Evolutionary conservation across 2,797 vertebrate genomes (phyloP).

Genomic region (Eulemur coronatus): DNA sequence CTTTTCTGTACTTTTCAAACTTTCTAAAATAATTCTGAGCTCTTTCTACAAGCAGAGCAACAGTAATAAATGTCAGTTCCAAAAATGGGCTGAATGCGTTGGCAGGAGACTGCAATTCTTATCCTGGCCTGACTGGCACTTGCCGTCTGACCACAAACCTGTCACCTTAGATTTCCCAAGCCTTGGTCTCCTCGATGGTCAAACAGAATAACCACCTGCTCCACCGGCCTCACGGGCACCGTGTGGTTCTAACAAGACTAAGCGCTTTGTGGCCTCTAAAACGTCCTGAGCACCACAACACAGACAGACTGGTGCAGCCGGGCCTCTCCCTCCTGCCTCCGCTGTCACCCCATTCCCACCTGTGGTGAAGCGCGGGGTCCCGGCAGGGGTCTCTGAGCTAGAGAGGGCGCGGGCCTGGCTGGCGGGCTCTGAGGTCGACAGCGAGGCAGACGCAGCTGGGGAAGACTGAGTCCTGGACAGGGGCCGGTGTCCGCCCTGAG

Average conservation of each 20-base stretch:
- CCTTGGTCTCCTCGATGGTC: neutral
- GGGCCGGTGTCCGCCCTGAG: slow-evolving; percentile 88
- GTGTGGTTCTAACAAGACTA: no score
- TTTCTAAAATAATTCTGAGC: neutral
- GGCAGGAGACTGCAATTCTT: neutral
- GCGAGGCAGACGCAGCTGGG: slow-evolving; percentile 92
- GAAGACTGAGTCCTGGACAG: slow-evolving; percentile 94
- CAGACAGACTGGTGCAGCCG: accelerated
- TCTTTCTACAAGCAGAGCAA: neutral
- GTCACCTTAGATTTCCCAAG: neutral
- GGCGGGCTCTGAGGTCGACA: slow-evolving; percentile 85
- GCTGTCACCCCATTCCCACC: slow-evolving; percentile 78
- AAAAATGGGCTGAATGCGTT: neutral
- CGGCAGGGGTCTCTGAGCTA: slow-evolving; percentile 85
- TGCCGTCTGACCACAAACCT: neutral
- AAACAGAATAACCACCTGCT: neutral
- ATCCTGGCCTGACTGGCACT: neutral
- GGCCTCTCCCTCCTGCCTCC: neutral
- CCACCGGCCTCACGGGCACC: neutral
- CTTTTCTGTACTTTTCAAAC: neutral
- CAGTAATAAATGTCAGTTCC: neutral
- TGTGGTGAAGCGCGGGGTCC: slow-evolving; percentile 88
- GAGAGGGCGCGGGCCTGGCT: slow-evolving; percentile 87
- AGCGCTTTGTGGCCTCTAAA: neutral
- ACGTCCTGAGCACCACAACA: neutral